Evolutionary conservation across 2,797 vertebrate genomes (phyloP).

Genomic region (Champsocephalus esox): DNA sequence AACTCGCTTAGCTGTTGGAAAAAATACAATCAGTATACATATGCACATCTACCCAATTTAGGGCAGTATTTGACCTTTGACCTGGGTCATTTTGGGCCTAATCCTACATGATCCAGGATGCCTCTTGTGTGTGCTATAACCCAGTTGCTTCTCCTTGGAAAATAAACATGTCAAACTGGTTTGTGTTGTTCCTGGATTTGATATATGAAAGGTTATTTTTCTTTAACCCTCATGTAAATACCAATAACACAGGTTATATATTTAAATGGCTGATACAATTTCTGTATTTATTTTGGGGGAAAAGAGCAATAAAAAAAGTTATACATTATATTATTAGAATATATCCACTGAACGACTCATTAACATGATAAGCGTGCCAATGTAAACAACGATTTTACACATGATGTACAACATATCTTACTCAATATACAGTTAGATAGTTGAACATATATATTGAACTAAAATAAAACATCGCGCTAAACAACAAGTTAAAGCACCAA

Average conservation of each 20-base stretch:
- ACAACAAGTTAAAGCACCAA: neutral
- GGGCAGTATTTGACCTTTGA: constrained; percentile 48
- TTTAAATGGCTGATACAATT: neutral
- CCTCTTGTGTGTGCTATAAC: neutral
- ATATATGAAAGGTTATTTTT: neutral
- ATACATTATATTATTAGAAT: too few relatives aligned
- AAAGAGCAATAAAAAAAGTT: too few relatives aligned
- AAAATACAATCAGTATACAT: neutral
- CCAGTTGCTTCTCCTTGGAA: neutral
- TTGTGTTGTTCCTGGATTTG: neutral
- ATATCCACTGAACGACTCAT: neutral
- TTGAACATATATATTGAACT: neutral
- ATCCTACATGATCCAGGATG: neutral
- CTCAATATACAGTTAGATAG: too few relatives aligned
- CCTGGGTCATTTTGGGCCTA: constrained; percentile 6
- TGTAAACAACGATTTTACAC: neutral
- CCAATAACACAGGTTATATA: neutral
- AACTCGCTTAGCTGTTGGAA: neutral
- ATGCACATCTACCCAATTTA: constrained; percentile 1
- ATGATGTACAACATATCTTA: neutral
- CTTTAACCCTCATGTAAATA: neutral
- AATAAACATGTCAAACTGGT: constrained; percentile 39
- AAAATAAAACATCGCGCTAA: neutral
- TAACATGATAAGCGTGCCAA: neutral
- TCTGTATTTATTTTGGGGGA: neutral